These are phyloP conservation scores for Bombus confusus DNA, from an alignment of 1,140 invertebrate genomes.

Conservation along the genomic window DNA sequence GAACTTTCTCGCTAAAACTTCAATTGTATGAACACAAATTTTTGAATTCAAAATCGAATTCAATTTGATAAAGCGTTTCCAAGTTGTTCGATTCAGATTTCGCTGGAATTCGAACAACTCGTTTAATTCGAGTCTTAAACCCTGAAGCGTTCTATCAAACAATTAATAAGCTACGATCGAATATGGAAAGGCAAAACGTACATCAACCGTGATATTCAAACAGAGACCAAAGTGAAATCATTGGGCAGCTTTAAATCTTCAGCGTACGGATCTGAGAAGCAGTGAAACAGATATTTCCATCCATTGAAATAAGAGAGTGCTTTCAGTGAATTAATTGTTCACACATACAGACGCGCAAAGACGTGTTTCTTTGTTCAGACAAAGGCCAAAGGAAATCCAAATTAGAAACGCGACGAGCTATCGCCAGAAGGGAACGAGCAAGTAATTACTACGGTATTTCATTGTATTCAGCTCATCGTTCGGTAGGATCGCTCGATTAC, in stretches of 20 bases:
- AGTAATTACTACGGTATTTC: conserved; percentile 26
- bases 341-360: not conserved
- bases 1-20: no score
- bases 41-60: no score
- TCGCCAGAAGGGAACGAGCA: conserved; percentile 1
- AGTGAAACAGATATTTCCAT: not conserved
- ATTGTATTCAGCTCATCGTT: conserved; percentile 21
- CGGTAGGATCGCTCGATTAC: conserved; percentile 28
- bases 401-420: conserved; percentile 29
- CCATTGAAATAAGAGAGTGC: not conserved
- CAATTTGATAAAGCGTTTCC: no score
- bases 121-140: no score
- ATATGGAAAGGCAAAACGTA: not conserved
- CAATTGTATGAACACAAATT: no score
- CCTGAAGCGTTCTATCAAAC: no score
- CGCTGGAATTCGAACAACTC: no score
- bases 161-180: no score
- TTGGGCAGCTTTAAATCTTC: not conserved
- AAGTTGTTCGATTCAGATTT: no score
- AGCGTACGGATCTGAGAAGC: not conserved
- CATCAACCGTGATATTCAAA: not conserved
- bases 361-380: not conserved
- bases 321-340: not conserved
- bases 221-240: not conserved
- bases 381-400: conserved; percentile 5